These are phyloP conservation scores for Cheilosia soror DNA, from an alignment of 2,888 invertebrate genomes.

Conservation along the genomic window DNA sequence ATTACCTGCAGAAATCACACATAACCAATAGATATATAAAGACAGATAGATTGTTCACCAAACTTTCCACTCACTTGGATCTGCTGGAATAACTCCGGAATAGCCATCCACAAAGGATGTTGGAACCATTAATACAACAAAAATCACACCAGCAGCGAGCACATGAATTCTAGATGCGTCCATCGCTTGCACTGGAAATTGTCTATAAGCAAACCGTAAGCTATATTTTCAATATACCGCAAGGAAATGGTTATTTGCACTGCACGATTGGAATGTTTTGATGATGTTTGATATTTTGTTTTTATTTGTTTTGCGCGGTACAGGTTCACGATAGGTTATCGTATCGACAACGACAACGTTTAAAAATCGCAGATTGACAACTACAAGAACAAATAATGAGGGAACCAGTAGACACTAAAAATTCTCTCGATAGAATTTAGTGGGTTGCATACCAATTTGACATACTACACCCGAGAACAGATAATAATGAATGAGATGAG, in stretches of 20 bases:
- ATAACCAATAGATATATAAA: background rate
- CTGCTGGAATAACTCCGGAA: constrained; percentile 78
- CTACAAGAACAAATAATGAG: constrained; percentile 2
- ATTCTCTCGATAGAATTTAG: background rate
- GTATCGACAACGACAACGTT: constrained; percentile 31
- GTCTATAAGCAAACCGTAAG: constrained; percentile 39
- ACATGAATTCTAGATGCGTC: constrained; percentile 33
- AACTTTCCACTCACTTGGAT: constrained; percentile 77
- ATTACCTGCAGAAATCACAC: constrained; percentile 71
- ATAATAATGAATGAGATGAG: constrained; percentile 35
- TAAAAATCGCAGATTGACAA: constrained; percentile 8
- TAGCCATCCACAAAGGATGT: constrained; percentile 76
- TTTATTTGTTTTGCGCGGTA: constrained; percentile 15
- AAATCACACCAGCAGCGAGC: constrained; percentile 8
- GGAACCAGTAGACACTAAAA: constrained; percentile 1
- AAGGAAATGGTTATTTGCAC: constrained; percentile 27
- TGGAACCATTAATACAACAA: constrained; percentile 31
- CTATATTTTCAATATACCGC: constrained; percentile 16
- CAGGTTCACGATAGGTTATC: constrained; percentile 42
- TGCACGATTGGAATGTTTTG: constrained; percentile 37
- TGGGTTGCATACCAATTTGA: background rate
- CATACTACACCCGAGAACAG: constrained; percentile 15
- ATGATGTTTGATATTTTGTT: constrained; percentile 38
- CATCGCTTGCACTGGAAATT: constrained; percentile 47
- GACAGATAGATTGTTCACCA: constrained; percentile 2